Base-by-base conservation (phyloP, 2,797 vertebrate species). In the Smutsia gigantea region DNA sequence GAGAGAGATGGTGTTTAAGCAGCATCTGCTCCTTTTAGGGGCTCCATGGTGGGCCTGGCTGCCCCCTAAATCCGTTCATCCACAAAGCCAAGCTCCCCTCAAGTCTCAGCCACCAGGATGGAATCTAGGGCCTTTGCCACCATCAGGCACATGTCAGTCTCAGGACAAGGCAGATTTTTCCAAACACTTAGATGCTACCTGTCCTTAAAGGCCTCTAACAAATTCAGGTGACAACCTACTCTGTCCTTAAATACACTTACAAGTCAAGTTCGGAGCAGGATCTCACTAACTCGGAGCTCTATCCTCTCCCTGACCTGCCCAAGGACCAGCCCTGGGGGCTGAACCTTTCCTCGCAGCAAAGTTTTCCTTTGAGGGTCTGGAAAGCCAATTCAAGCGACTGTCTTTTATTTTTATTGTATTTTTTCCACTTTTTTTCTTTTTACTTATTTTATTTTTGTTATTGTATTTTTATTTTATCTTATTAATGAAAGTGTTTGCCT, bases 401-500 rank as follows among this genome's bases (percentile, higher is more conserved):
- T 6, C 1, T 49, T 83, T 90, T 78, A 11, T 31, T 63, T 63
- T 49, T 79, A 31, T 75, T 12, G n/a, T 17, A 14, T 31, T 39
- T 86, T 77, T 77, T 34, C 31, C 37, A 84, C 4, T 64, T 13
- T 21, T 81, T 55, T 57, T 55, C 31, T 34, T 94, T 55, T 61
- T 78, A 39, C 34, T 37, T 55, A 55, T 18, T 77, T 87, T 90
- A 57, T 18, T 25, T 59, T 21, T 63, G 61, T 85, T 37, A 89
- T n/a, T 42, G 11, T 37, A 14, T 37, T 42, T 72, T 75, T 63
- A 39, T 8, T 89, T 92, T 85, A 74, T 27, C 23, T 68, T 19
- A 2, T 72, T 90, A 79, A 66, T 74, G 55, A 79, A 95, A 55
- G 11, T 39, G 93, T 95, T 93, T 93, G 7, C 3, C 18, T 72